phyloP scores from a whole-genome alignment of 2,113 vertebrate genomes.

The Xenopus borealis region DNA sequence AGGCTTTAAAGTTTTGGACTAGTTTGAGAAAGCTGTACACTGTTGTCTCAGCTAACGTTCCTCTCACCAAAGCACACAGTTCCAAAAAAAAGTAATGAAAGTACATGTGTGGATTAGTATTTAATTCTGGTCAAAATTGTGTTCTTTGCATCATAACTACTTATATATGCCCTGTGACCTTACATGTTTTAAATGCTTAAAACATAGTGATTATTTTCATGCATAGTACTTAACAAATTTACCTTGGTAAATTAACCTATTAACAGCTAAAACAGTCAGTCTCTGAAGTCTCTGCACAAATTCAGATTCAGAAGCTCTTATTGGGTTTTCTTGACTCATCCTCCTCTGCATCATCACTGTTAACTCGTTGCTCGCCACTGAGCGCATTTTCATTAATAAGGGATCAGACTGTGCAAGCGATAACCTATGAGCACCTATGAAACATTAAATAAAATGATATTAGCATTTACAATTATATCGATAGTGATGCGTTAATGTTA shows the following conservation, averaged over 20 bases:
- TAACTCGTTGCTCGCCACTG: constrained; percentile 89
- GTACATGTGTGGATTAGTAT: no score
- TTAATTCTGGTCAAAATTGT: no score
- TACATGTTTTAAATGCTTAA: no score
- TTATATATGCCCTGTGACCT: no score
- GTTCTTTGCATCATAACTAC: no score
- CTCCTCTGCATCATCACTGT: constrained; percentile 88
- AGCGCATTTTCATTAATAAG: constrained; percentile 86
- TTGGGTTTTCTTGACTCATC: constrained; percentile 91
- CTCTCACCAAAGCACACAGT: no score
- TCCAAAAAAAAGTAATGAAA: no score
- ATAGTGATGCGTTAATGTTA: no score
- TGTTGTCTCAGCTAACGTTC: no score
- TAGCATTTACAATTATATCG: background rate
- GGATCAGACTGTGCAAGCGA: constrained; percentile 83
- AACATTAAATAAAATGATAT: constrained; percentile 33
- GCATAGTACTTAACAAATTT: background rate
- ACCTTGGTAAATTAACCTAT: constrained; percentile 92
- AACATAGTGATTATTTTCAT: no score
- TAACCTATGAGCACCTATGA: constrained; percentile 77
- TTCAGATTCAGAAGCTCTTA: constrained; percentile 82
- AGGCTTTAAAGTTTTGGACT: no score
- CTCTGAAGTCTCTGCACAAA: constrained; percentile 88
- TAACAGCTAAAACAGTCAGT: constrained; percentile 83
- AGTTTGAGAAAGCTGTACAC: no score